Evolutionary conservation across 2,888 invertebrate genomes (phyloP).

Genomic region (Dolichomitus sp.): DNA sequence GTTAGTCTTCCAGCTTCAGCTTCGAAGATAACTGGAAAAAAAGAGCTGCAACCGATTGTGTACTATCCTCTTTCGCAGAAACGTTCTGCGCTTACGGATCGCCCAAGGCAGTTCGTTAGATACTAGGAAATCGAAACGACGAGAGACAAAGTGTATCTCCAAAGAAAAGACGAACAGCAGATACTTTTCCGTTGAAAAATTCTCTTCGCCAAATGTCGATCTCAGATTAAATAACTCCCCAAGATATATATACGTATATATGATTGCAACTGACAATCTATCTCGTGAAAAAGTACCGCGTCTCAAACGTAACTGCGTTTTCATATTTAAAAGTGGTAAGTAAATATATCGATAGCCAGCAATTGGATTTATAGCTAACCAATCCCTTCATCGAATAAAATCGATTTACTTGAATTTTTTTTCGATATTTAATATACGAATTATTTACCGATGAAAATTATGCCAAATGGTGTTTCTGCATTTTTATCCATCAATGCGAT

Average conservation of each 20-base stretch:
- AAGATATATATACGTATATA: not conserved
- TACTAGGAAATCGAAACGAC: conserved; percentile 34
- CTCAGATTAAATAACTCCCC: conserved; percentile 4
- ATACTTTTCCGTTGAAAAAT: conserved; percentile 17
- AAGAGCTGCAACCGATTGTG: conserved; percentile 48
- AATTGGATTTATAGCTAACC: not conserved
- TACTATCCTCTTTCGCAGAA: conserved; percentile 22
- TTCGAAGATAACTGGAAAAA: conserved; percentile 28
- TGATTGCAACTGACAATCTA: not conserved
- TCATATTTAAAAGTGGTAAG: not conserved
- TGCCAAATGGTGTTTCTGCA: too few species aligned
- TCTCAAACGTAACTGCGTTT: not conserved
- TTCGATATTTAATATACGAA: too few species aligned
- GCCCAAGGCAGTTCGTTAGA: conserved; percentile 45
- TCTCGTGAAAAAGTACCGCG: not conserved
- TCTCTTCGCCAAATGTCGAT: conserved; percentile 20
- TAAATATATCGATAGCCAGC: not conserved
- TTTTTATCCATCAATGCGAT: not conserved
- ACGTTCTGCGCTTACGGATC: conserved; percentile 20
- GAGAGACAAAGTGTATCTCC: conserved; percentile 27
- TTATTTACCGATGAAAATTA: too few species aligned
- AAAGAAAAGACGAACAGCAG: conserved; percentile 24
- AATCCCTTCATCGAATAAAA: not conserved
- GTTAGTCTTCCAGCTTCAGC: conserved; percentile 24
- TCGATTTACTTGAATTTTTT: not conserved